phyloP scores from a whole-genome alignment of 2,797 vertebrate species.

The Chaetodon trifasciatus region DNA sequence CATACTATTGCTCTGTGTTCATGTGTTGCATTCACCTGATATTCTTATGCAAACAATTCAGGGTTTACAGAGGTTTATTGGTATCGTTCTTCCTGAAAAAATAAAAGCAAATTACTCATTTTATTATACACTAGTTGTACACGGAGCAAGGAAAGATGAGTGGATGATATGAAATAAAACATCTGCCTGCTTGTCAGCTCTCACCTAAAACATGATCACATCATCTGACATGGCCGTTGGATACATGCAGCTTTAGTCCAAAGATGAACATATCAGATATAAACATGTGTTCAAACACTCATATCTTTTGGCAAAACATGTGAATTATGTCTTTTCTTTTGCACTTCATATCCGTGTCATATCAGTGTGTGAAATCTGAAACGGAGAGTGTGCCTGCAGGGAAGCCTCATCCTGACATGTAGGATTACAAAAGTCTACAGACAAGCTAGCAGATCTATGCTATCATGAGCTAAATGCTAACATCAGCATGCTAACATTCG shows the following conservation, averaged over 20 bases:
- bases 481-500: neutral
- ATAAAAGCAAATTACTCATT: neutral
- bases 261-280: slow-evolving; percentile 24
- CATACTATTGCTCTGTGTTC: neutral
- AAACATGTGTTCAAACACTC: slow-evolving; percentile 31
- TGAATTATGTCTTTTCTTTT: slow-evolving; percentile 16
- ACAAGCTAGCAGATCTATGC: neutral
- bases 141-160: slow-evolving; percentile 6
- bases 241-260: neutral
- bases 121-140: neutral
- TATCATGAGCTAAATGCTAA: neutral
- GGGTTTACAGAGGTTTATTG: neutral
- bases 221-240: neutral
- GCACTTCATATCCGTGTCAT: slow-evolving; percentile 26
- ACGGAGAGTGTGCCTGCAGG: slow-evolving; percentile 33
- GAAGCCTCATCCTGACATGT: neutral
- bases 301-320: neutral
- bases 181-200: slow-evolving; percentile 1
- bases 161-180: neutral
- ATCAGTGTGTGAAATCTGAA: slow-evolving; percentile 40
- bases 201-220: neutral
- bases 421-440: slow-evolving; percentile 1
- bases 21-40: neutral
- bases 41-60: neutral
- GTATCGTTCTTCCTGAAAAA: neutral